Evolutionary conservation across 2,113 vertebrate genomes (phyloP).

Genomic region (Varanus salvator): DNA sequence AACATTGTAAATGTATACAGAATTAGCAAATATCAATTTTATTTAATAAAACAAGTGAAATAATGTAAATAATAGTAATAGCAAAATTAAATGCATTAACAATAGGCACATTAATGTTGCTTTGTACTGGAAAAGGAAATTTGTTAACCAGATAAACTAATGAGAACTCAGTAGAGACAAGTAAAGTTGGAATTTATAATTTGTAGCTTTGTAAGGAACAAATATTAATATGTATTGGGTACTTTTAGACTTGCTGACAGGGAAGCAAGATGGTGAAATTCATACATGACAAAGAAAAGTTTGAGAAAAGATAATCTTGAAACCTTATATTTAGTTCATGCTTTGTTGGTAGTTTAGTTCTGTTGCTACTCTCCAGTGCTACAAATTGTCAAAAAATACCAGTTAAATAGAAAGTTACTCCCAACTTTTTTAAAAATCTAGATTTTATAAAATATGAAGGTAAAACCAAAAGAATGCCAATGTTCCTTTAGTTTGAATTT

Average conservation of each 20-base stretch:
- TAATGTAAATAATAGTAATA: conserved; percentile 72
- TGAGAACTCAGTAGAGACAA: background rate
- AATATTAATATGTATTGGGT: conserved; percentile 60
- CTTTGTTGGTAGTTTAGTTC: background rate
- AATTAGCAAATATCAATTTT: conserved; percentile 70
- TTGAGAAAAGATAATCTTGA: background rate
- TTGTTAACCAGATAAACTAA: conserved; percentile 19
- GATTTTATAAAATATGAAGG: background rate
- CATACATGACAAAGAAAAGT: background rate
- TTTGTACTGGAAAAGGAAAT: conserved; percentile 19
- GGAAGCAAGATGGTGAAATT: conserved; percentile 8
- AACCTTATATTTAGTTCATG: background rate
- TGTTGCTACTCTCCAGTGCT: background rate
- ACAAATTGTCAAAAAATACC: background rate
- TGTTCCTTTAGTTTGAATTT: background rate
- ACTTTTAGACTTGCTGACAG: conserved; percentile 32
- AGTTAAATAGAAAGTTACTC: background rate
- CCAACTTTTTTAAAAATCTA: background rate
- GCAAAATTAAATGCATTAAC: conserved; percentile 54
- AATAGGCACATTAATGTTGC: conserved; percentile 28
- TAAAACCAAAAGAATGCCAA: background rate
- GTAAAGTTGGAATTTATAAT: conserved; percentile 15
- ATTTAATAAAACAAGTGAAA: conserved; percentile 85
- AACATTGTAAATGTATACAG: conserved; percentile 72
- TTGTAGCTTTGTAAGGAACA: conserved; percentile 48